Evolutionary conservation across 1,140 invertebrate genomes (phyloP), one percentile per base, ranked within the genome.

Genomic region (Drosophila pandora): DNA sequence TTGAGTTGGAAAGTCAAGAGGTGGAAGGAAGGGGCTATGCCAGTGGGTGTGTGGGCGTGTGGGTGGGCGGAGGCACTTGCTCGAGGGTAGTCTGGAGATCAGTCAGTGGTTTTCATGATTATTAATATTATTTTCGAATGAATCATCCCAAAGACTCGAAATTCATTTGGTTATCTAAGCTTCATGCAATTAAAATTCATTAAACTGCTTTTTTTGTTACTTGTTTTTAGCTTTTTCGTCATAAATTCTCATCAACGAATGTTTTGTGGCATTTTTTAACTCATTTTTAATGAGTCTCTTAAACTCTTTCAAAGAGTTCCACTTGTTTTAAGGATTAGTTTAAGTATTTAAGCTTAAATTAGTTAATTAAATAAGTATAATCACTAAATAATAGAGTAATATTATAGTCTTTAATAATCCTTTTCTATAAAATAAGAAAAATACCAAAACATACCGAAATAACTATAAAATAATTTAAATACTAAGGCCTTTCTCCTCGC

Each of bases 141-240:
- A 5, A 59, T 54, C 37, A 39, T 58, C 22, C 43, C 8, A 58
- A 81, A 45, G 13, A 5, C 12, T n/a, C n/a, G 10, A 43, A 63
- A 79, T 76, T 72, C 53, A 84, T 76, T 73, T 55, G 59, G 52
- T 77, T 77, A 85, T 79, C 81, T 74, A 80, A 84, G 60, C 17
- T 87, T 50, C 63, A 41, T n/a, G 68, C 81, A 84, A 84, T 84
- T 87, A 81, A 81, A 87, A 84, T 81, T 74, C 77, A 84, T 84
- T 74, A 74, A 81, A 81, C 30, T 17, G 17, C 28, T n/a, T 52
- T n/a, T 41, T 17, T 13, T 43, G 5, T n/a, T 21, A 21, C 2
- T 3, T 6, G 1, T 43, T 43, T 8, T 8, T 4, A 13, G 39
- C n/a, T 13, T 37, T 80, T 80, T 48, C 52, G 47, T 55, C 65